Conservation (phyloP, 2,113 vertebrate species). For the Phalacrocorax carbo region DNA sequence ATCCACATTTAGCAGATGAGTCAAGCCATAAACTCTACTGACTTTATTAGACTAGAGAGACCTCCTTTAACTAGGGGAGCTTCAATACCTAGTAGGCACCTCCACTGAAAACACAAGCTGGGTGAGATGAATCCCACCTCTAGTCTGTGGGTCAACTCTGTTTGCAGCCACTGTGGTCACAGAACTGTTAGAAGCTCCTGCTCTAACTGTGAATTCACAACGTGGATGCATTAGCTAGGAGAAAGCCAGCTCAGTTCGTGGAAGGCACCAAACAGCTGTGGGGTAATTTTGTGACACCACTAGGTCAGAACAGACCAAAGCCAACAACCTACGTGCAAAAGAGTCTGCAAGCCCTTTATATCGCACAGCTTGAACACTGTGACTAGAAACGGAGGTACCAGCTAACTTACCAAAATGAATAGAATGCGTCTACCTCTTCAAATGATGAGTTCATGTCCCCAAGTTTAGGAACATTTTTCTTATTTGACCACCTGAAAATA, state of each 20-base stretch:
- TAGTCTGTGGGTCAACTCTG: neutral
- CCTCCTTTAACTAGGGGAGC: neutral
- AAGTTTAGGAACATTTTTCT: slow-evolving; percentile 89
- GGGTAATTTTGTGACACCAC: neutral
- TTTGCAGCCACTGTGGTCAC: neutral
- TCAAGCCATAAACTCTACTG: neutral
- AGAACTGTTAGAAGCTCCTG: neutral
- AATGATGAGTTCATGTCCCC: slow-evolving; percentile 87
- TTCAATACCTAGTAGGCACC: neutral
- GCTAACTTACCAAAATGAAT: slow-evolving; percentile 93
- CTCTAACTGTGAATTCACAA: neutral
- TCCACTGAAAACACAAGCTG: neutral
- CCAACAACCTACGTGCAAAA: neutral
- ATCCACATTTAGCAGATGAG: neutral
- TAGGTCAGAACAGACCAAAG: neutral
- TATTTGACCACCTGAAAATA: slow-evolving; percentile 88
- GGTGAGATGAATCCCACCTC: neutral
- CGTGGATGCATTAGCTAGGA: neutral
- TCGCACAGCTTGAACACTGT: neutral
- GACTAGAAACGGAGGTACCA: neutral
- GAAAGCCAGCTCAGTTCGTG: neutral
- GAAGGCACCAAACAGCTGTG: neutral
- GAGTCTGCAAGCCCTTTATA: neutral
- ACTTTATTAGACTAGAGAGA: neutral
- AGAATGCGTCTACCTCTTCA: slow-evolving; percentile 97